Base-by-base conservation (phyloP, 2,888 invertebrate genomes). In the Glaucopsyche alexis region DNA sequence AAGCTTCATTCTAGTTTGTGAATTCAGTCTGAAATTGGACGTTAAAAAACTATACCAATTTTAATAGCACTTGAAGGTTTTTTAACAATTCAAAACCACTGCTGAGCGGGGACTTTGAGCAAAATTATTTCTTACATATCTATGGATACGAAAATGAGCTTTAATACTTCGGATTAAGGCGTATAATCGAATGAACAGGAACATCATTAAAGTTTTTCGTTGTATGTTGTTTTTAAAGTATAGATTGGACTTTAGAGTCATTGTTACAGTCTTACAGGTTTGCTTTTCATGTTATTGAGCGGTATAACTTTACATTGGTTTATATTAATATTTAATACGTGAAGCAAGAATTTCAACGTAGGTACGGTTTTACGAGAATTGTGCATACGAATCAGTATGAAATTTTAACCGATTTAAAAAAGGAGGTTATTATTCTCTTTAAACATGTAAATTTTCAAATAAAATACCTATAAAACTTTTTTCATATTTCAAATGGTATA, bases 21-120 rank as follows among this genome's bases (percentile, higher is more conserved):
- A 69, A 69, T 47, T 69, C 49, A 47, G 19, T 38, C 13, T 47
- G 29, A 49, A 69, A 69, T 69, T 69, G 49, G 49, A 69, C 49
- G 47, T 69, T 69, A 69, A 49, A 69, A 19, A 69, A 69, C 69
- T 49, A 67, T 67, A 69, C 49, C 42, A 69, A 69, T 69, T 69
- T 69, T 69, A 69, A 49, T 49, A 69, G 69, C 69, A 69, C 69
- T 69, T 69, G 69, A 9, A 69, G 47, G 69, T 69, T 69, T 69
- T 69, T 47, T 49, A 69, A 69, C 69, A 69, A 69, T 69, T 69
- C 69, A 49, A 69, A 69, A 47, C 69, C 47, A 29, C 69, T 49
- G 69, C 69, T 47, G 69, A 47, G 49, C 19, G 45, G 69, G 69
- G 14, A 45, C 29, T 49, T 49, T 67, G 45, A 67, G 40, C 67